Evolutionary conservation across 2,888 invertebrate species (phyloP).

Genomic region (Acrobasis consociella): DNA sequence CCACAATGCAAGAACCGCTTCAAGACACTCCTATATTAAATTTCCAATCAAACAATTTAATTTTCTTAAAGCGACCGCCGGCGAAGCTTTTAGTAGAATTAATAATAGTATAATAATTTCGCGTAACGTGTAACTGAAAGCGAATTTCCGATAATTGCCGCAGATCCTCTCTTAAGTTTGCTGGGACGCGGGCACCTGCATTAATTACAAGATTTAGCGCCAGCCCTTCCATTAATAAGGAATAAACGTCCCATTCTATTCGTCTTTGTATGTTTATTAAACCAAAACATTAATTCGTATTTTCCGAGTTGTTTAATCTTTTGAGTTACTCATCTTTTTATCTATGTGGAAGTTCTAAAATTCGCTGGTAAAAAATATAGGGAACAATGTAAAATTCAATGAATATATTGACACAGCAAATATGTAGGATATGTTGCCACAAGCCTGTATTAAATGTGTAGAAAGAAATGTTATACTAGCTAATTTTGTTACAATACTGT

Average conservation of each 20-base stretch:
- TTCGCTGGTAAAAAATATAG: no score
- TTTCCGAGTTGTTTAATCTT: not conserved
- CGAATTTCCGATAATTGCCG: conserved; percentile 69
- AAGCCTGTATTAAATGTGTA: no score
- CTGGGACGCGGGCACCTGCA: conserved; percentile 68
- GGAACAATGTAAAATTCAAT: no score
- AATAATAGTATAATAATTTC: conserved; percentile 62
- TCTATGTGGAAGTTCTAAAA: no score
- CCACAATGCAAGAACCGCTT: not conserved
- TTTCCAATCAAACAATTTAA: conserved; percentile 53
- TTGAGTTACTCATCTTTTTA: no score
- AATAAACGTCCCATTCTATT: conserved; percentile 58
- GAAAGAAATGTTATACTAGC: no score
- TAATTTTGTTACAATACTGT: no score
- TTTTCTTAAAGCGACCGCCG: conserved; percentile 51
- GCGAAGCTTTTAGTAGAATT: conserved; percentile 64
- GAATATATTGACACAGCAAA: no score
- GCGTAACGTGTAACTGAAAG: conserved; percentile 62
- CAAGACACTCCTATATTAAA: conserved; percentile 37
- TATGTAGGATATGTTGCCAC: no score
- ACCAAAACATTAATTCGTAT: conserved; percentile 69
- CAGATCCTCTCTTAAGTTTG: conserved; percentile 59
- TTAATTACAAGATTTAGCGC: conserved; percentile 77
- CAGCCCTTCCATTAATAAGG: conserved; percentile 74
- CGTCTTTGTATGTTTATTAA: conserved; percentile 63